Base-by-base conservation (phyloP, 2,888 invertebrate species). In the Tromatobia lineatoria region DNA sequence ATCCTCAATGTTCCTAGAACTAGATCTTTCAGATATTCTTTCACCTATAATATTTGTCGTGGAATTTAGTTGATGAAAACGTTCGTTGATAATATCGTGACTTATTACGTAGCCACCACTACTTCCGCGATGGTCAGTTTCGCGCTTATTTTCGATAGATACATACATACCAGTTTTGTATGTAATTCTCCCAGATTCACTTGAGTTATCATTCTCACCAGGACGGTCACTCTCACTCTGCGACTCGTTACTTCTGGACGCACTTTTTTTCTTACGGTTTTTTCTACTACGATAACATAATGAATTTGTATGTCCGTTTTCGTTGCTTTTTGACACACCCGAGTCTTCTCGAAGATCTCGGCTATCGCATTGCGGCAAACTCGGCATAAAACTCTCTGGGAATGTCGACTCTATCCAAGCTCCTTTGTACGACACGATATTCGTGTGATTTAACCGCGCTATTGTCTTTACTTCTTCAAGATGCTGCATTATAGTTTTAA, bases 401-500 rank as follows among this genome's bases (percentile, higher is more conserved):
- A 85, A 81, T 8, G 81, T 86, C 25, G 96, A 95, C 93, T 97
- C 97, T 42, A 97, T 93, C 98, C 98, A 98, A 0, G 97, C 97
- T 0, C 96, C 96, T 94, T 97, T 97, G 90, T 97, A 98, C 25
- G 97, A 96, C 6, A 98, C 97, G 85, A 98, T 96, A 91, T 97
- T 97, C 0, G 96, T 95, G 94, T 97, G 97, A 90, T 97, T 96
- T 34, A 97, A 94, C 89, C 96, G 96, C 0, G 98, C 97, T 87
- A 97, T 95, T 2, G 97, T 97, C 94, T 97, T 97, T 0, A 97
- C 97, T 95, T 98, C 97, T 3, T 96, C 94, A 57, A 97, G 94
- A 94, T 96, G 96, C 61, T 94, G 95, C 93, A 96, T 94, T 20
- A 97, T 95, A 0, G 95, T 95, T 81, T 96, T 94, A 0, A 96